phyloP scores from a whole-genome alignment of 2,113 vertebrate species.

The Myrmophylax atrothorax region DNA sequence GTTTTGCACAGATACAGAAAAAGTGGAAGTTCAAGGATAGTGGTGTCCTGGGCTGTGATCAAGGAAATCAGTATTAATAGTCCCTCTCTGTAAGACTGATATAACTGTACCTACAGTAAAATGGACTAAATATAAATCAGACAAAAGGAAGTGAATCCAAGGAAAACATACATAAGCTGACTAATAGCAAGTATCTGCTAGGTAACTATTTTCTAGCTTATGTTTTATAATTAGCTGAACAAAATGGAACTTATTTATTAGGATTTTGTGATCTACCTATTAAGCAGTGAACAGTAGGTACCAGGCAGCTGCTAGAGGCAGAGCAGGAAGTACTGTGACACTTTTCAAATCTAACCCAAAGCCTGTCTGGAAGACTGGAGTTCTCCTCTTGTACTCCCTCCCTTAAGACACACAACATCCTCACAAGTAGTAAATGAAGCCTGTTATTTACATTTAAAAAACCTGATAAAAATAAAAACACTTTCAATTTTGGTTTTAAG shows the following conservation, averaged over 20 bases:
- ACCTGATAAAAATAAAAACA: fast-evolving
- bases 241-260: neutral
- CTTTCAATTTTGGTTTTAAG: neutral
- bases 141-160: neutral
- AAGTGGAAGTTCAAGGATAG: neutral
- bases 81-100: neutral
- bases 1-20: neutral
- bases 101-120: neutral
- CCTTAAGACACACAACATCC: neutral
- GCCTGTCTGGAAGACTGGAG: neutral
- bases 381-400: neutral
- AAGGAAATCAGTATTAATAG: neutral
- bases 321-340: neutral
- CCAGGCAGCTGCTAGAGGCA: neutral
- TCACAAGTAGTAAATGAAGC: neutral
- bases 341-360: neutral
- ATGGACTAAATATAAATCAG: neutral
- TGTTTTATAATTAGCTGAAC: neutral
- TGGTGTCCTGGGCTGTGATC: neutral
- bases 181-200: neutral
- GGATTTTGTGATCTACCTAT: neutral
- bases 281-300: neutral
- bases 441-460: neutral
- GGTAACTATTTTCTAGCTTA: neutral
- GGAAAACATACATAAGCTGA: neutral